Evolutionary conservation across 2,113 vertebrate genomes (phyloP), one percentile per base, ranked within the genome.

Genomic region (Lagenorhynchus albirostris): DNA sequence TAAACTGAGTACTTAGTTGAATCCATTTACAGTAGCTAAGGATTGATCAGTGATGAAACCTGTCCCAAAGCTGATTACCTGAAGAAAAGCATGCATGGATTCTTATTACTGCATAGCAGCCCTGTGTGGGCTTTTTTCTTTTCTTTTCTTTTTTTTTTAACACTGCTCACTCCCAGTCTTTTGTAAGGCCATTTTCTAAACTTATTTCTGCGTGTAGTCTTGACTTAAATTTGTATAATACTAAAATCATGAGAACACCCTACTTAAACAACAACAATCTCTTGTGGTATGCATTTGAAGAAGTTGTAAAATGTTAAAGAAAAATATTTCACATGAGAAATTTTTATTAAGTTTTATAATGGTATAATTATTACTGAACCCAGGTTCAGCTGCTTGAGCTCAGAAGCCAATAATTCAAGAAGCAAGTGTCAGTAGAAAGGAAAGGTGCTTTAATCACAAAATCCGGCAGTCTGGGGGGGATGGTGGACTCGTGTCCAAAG

Each of bases 121-220:
- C 67, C 10, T 15, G 36, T 77, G 15, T 70, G 87, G 80, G 38
- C 26, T 20, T 31, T 76, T 74, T 41, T 41, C 21, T 55, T 77
- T 58, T 13, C 14, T 5, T 55, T 77, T 58, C 6, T 25, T 38
- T 18, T 96, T 97, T 92, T 74, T 53, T 53, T 18, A 53, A 53
- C 81, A 67, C 88, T 81, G 38, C 95, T 97, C 97, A n/a, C 62
- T 89, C 96, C 80, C 74, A 53, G 0, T 11, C 96, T 98, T 98
- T 98, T 95, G 97, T 98, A 98, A 98, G 50, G 20, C 50, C 89
- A 0, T 98, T 99, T 99, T 98, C 95, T 98, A 98, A 98, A 95
- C 71, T 4, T 81, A 73, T 62, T 81, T 95, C 88, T 92, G 89
- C 86, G 8, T 86, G 1, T 88, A 88, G 90, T 95, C 94, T 93